phyloP scores from a whole-genome alignment of 2,797 vertebrate species.

The Rhinatrema bivittatum region DNA sequence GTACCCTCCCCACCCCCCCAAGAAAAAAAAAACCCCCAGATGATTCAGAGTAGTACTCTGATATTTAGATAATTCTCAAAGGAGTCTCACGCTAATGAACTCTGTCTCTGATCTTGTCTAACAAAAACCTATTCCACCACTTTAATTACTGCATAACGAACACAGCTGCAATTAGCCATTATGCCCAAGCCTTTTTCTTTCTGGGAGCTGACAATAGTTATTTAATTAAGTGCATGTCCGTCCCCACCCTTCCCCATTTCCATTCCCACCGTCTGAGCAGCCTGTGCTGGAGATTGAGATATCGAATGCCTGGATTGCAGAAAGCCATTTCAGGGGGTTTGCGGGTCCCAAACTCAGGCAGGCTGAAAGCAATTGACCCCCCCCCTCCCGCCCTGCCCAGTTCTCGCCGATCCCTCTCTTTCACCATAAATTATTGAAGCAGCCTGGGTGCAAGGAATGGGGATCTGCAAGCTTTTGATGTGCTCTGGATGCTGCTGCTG shows the following conservation, averaged over 20 bases:
- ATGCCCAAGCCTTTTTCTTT: conserved; percentile 19
- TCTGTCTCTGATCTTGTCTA: conserved; percentile 13
- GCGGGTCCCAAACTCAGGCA: conserved; percentile 37
- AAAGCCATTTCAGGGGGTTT: conserved; percentile 35
- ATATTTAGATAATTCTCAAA: neutral
- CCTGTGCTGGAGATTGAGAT: conserved; percentile 1
- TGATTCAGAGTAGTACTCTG: neutral
- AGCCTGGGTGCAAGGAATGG: conserved; percentile 7
- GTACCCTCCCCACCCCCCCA: neutral
- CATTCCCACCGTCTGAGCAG: neutral
- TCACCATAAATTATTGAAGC: conserved; percentile 32
- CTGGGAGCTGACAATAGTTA: conserved; percentile 23
- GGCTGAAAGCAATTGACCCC: conserved; percentile 23
- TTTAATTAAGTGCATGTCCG: conserved; percentile 10
- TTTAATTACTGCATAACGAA: conserved; percentile 12
- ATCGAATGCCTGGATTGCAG: conserved; percentile 18
- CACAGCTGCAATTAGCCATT: conserved; percentile 16
- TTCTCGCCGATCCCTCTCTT: conserved; percentile 23
- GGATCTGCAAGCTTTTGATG: too few species aligned
- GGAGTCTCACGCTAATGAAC: conserved; percentile 7
- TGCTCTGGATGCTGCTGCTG: too few species aligned
- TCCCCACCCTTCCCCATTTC: too few species aligned
- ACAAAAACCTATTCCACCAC: conserved; percentile 21
- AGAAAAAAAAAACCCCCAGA: too few species aligned
- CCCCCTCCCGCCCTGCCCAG: conserved; percentile 13